Evolutionary conservation across 1,140 invertebrate genomes (phyloP).

Genomic region (Drosophila lowei): DNA sequence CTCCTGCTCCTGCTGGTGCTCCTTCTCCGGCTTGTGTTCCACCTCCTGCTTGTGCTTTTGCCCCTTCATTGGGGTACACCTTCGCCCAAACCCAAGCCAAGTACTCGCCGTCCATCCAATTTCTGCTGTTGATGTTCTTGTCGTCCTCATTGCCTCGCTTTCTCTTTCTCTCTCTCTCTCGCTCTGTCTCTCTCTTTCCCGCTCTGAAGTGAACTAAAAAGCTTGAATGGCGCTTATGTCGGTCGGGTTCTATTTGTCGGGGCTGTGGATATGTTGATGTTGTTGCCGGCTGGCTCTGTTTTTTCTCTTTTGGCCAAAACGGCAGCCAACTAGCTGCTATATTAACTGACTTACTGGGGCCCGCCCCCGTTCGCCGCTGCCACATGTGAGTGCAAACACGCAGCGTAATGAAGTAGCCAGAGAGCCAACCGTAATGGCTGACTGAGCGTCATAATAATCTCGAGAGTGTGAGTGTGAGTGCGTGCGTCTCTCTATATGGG

Average conservation of each 20-base stretch:
- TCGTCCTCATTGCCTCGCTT: slow-evolving; percentile 57
- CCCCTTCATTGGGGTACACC: no score
- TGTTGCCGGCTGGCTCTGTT: slow-evolving; percentile 31
- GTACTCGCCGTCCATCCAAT: slow-evolving; percentile 37
- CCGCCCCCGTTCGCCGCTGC: slow-evolving; percentile 41
- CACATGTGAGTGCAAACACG: slow-evolving; percentile 63
- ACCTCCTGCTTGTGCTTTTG: no score
- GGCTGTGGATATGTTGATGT: slow-evolving; percentile 54
- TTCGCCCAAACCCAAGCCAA: background rate
- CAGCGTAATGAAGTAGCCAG: slow-evolving; percentile 78
- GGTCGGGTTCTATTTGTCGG: slow-evolving; percentile 68
- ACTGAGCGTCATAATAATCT: slow-evolving; percentile 81
- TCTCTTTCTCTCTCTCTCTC: slow-evolving; percentile 13
- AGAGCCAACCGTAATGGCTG: slow-evolving; percentile 74
- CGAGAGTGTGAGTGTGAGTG: slow-evolving; percentile 35
- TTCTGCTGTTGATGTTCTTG: slow-evolving; percentile 59
- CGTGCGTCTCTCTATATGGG: slow-evolving; percentile 6
- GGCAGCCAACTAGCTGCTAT: slow-evolving; percentile 75
- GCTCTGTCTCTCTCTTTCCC: slow-evolving; percentile 18
- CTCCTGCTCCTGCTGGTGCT: background rate
- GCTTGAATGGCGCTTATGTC: slow-evolving; percentile 77
- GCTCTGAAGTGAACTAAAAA: slow-evolving; percentile 74
- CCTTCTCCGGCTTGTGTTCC: background rate
- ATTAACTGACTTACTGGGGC: slow-evolving; percentile 75
- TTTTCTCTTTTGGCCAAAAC: slow-evolving; percentile 55